A percentile compares a stretch with the other conserved stretches of the same genome.
Conservation (phyloP, 2,797 vertebrate genomes). For the Acanthopagrus latus region DNA sequence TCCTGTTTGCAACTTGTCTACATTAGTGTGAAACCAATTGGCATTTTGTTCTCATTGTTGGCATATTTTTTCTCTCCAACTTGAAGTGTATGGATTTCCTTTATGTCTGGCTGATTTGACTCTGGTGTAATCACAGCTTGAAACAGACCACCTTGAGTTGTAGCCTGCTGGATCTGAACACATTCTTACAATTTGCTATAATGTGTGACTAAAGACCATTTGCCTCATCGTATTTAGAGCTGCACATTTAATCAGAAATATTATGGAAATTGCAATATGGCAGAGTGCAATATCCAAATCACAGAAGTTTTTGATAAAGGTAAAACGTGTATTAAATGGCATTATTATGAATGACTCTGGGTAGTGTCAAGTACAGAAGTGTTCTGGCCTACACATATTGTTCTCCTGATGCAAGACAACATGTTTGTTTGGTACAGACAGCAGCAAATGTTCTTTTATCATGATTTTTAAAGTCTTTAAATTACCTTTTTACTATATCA, state of each 20-base stretch:
- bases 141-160: conserved; percentile 28
- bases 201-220: neutral
- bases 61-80: neutral
- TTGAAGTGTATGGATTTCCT: conserved; percentile 41
- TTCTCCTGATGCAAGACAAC: too few relatives aligned
- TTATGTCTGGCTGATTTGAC: conserved; percentile 17
- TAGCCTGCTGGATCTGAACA: neutral
- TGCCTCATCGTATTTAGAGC: neutral
- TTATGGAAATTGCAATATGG: too few relatives aligned
- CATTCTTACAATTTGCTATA: neutral
- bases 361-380: too few relatives aligned
- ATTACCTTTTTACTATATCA: neutral
- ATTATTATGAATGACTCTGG: too few relatives aligned
- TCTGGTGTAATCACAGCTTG: conserved; percentile 22
- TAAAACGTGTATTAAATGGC: too few relatives aligned
- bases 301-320: too few relatives aligned
- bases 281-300: too few relatives aligned
- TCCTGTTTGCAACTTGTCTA: neutral
- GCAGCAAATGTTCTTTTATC: too few relatives aligned
- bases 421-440: too few relatives aligned
- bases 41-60: neutral
- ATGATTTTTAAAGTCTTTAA: too few relatives aligned
- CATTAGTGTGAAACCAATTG: conserved; percentile 23
- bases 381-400: too few relatives aligned
- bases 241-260: too few relatives aligned